Evolutionary conservation across 2,888 invertebrate genomes (phyloP), one percentile per base, ranked within the genome.

Genomic region (Proisotoma minuta): DNA sequence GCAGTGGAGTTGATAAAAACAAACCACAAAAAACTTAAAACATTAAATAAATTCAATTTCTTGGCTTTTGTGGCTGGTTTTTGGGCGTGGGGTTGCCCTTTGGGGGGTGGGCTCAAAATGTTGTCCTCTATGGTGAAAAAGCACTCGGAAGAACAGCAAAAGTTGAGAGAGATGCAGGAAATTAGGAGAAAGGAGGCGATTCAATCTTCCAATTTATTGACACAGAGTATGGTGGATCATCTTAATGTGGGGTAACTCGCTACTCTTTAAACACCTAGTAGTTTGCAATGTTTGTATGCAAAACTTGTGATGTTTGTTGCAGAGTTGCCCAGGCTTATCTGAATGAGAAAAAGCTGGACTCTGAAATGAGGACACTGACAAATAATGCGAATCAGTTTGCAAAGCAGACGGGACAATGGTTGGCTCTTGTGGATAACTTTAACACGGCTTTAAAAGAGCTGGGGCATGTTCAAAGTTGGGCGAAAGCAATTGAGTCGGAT

Each of bases 391-490:
- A 89, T 3, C 92, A 92, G 77, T 95, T 99, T 81, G 87, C 93
- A 0, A 95, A 95, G 79, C 97, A 98, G 78, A 96, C 97, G 0
- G 89, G 92, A 71, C 95, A 96, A 75, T 99, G 98, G 98, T 80
- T 97, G n/a, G 87, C 87, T 68, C 81, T 98, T 56, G 89, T 92
- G 1, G 91, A 92, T 77, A 87, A 87, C 66, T 91, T 92, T 75
- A 91, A 90, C 74, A 86, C 89, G 76, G 87, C 91, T 0, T 80
- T 93, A 1, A 91, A 97, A 83, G 98, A 99, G 81, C 86, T 99
- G 59, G 99, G 99, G 1, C 98, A 99, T 81, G 96, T 97, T 1
- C 96, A 98, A 77, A 98, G 96, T 78, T 99, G 98, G 98, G 93
- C 98, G 0, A 85, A 89, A 70, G 94, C 91, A 71, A 98, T 99